These are phyloP conservation scores for Hyperoplus immaculatus DNA, from an alignment of 2,797 vertebrate species.

Conservation along the genomic window DNA sequence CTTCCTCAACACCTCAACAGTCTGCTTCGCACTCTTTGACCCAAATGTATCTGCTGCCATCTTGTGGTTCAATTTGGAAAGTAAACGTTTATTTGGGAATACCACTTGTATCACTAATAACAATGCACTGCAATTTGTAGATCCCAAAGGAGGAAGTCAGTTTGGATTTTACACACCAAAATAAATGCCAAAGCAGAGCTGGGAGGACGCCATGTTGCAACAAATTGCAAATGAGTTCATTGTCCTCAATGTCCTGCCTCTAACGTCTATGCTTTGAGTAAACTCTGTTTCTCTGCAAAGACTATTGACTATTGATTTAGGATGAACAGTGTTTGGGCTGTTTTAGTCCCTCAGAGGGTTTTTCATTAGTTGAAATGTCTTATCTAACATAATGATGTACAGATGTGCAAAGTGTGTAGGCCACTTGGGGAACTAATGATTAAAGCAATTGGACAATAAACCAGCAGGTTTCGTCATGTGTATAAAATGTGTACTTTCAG, in stretches of 20 bases:
- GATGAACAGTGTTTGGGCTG: neutral
- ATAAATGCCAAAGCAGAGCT: neutral
- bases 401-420: conserved; percentile 23
- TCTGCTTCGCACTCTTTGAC: neutral
- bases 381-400: conserved; percentile 28
- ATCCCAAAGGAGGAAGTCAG: neutral
- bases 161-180: neutral
- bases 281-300: neutral
- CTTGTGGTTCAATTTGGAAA: conserved; percentile 47
- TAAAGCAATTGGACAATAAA: conserved; percentile 14
- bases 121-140: neutral
- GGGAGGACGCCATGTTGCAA: neutral
- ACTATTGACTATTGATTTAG: neutral
- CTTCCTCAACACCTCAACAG: neutral
- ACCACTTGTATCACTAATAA: neutral
- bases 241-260: no score
- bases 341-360: conserved; percentile 1
- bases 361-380: conserved; percentile 3
- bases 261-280: neutral
- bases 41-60: conserved; percentile 68
- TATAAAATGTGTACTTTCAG: neutral
- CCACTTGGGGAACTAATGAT: conserved; percentile 3
- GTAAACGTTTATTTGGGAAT: neutral
- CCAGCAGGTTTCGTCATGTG: neutral
- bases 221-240: neutral